Conservation (phyloP, 2,113 vertebrate genomes). For the Zootoca vivipara region DNA sequence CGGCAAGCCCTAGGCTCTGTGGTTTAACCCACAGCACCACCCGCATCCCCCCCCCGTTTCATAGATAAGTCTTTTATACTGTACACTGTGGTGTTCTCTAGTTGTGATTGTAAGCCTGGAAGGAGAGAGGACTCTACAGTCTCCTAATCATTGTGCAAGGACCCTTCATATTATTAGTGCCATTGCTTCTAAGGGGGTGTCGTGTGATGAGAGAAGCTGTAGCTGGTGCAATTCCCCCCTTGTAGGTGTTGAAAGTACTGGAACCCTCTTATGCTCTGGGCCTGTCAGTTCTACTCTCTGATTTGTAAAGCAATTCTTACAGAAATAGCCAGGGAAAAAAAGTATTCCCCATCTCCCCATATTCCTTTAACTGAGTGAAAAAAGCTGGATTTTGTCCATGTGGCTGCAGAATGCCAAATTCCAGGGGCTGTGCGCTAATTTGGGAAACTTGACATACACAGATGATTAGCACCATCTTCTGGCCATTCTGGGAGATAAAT, state of each 20-base stretch:
- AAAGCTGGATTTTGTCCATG: background rate
- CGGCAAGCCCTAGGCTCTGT: no score
- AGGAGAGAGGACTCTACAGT: no score
- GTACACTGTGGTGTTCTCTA: no score
- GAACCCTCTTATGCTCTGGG: background rate
- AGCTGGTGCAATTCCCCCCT: background rate
- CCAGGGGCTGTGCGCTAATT: rapidly evolving
- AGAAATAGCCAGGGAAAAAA: background rate
- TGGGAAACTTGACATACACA: background rate
- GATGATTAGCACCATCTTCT: slow-evolving; percentile 61
- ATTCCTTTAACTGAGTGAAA: background rate
- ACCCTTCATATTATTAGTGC: background rate
- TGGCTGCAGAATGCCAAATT: background rate
- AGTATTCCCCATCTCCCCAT: background rate
- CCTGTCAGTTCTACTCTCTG: slow-evolving; percentile 12
- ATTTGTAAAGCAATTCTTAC: slow-evolving; percentile 19
- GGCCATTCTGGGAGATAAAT: background rate
- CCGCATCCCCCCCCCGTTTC: no score
- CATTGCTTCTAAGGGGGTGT: background rate
- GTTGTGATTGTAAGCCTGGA: no score
- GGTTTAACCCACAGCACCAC: no score
- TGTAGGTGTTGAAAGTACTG: background rate
- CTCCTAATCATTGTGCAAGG: no score
- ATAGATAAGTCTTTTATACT: no score
- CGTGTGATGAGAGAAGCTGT: background rate